Conservation (phyloP, 2,888 invertebrate species). For the Dioctria rufipes region DNA sequence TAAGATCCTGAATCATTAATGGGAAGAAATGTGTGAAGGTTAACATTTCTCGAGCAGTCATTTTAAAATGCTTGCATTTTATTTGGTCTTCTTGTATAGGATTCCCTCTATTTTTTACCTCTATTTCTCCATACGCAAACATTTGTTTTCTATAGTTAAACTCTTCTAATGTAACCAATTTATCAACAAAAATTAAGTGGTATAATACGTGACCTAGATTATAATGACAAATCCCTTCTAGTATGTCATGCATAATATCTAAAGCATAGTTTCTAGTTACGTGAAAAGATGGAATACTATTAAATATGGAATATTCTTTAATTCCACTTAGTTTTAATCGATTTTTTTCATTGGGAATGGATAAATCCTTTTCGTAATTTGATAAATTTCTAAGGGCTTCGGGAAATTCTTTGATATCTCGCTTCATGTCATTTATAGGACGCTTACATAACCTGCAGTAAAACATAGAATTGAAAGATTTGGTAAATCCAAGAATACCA, state of each 20-base stretch:
- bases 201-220: constrained; percentile 1
- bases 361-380: background rate
- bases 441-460: too few species aligned
- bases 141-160: constrained; percentile 18
- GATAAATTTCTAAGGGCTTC: background rate
- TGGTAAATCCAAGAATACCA: constrained; percentile 19
- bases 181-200: background rate
- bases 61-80: background rate
- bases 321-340: background rate
- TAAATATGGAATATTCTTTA: constrained; percentile 28
- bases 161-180: background rate
- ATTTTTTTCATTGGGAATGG: background rate
- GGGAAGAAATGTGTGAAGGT: constrained; percentile 1
- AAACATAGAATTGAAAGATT: constrained; percentile 6
- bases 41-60: constrained; percentile 23
- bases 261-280: background rate
- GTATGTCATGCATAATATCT: constrained; percentile 19
- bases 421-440: background rate
- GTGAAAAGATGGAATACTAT: constrained; percentile 4
- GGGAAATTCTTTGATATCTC: background rate
- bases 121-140: constrained; percentile 12
- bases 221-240: constrained; percentile 15
- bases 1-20: constrained; percentile 10
- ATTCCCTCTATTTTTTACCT: background rate
- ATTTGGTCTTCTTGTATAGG: constrained; percentile 5